A percentile compares a stretch with the other conserved stretches of the same genome.
Conservation (phyloP, 2,797 vertebrate species). For the Sebastes trivittatus region DNA sequence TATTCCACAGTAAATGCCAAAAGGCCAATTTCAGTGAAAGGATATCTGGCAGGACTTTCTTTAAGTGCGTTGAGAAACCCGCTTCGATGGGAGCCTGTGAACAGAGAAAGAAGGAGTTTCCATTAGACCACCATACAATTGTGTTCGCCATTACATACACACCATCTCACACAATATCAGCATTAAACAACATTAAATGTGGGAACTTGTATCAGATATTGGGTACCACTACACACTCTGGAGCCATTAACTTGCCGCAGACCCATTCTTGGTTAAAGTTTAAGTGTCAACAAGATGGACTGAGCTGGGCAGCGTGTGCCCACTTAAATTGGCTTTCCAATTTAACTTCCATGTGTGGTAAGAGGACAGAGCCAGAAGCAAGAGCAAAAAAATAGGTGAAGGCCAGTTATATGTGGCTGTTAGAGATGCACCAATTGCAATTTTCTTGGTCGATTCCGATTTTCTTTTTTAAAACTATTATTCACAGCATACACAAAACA, state of each 20-base stretch:
- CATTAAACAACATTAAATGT: slow-evolving; percentile 1
- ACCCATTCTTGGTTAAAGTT: background rate
- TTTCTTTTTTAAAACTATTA: background rate
- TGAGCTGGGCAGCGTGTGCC: background rate
- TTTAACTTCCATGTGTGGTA: slow-evolving; percentile 18
- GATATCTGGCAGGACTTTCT: slow-evolving; percentile 99
- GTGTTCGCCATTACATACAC: background rate
- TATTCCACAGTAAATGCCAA: background rate
- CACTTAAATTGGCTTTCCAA: slow-evolving; percentile 36
- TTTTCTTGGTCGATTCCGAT: background rate
- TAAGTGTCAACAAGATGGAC: slow-evolving; percentile 31
- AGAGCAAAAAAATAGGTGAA: background rate
- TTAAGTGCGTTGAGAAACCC: slow-evolving; percentile 95
- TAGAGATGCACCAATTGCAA: background rate
- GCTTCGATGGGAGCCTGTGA: slow-evolving; percentile 87
- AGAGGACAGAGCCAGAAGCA: background rate
- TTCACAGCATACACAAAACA: background rate
- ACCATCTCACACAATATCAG: background rate
- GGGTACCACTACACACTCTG: background rate
- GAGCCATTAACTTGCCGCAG: slow-evolving; percentile 15
- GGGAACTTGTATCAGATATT: slow-evolving; percentile 10
- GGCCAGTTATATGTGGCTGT: background rate
- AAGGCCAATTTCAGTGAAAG: slow-evolving; percentile 75
- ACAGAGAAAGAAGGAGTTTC: slow-evolving; percentile 48
- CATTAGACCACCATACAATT: slow-evolving; percentile 19